A percentile compares a stretch with the other conserved stretches of the same genome.
Evolutionary conservation across 2,888 invertebrate genomes (phyloP).

Genomic region (Tanytarsus gracilentus): DNA sequence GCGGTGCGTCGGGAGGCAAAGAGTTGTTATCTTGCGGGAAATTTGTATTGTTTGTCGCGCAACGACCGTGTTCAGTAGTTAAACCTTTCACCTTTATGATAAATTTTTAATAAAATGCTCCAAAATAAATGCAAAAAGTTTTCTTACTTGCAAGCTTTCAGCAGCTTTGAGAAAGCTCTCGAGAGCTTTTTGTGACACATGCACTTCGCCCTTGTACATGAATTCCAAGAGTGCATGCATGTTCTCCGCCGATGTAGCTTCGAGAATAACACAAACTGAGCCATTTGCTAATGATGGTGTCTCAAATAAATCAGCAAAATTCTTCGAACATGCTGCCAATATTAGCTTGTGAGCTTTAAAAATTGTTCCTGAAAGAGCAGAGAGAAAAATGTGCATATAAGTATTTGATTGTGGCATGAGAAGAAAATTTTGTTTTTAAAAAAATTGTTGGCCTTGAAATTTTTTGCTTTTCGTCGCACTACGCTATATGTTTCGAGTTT

Average conservation of each 20-base stretch:
- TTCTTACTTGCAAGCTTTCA: constrained; percentile 71
- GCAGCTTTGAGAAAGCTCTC: constrained; percentile 87
- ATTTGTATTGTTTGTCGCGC: constrained; percentile 25
- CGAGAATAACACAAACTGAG: constrained; percentile 76
- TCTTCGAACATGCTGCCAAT: constrained; percentile 86
- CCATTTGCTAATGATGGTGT: constrained; percentile 70
- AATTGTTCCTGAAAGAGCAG: constrained; percentile 74
- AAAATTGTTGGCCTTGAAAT: constrained; percentile 9
- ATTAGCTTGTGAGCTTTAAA: constrained; percentile 88
- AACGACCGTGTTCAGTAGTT: constrained; percentile 59
- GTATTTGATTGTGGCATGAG: neutral
- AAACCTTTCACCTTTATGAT: constrained; percentile 67
- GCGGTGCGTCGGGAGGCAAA: constrained; percentile 40
- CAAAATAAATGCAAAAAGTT: neutral
- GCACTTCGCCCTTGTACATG: constrained; percentile 91
- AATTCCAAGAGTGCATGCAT: constrained; percentile 86
- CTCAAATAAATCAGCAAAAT: constrained; percentile 85
- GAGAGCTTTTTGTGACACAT: constrained; percentile 83
- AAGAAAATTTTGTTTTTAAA: constrained; percentile 11
- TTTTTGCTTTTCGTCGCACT: neutral
- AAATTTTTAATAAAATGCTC: neutral
- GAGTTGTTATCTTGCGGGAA: constrained; percentile 38
- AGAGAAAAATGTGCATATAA: neutral
- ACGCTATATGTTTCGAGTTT: neutral
- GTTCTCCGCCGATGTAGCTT: constrained; percentile 81